Evolutionary conservation across 2,888 invertebrate species (phyloP).

Genomic region (Cryptocephalus primarius): DNA sequence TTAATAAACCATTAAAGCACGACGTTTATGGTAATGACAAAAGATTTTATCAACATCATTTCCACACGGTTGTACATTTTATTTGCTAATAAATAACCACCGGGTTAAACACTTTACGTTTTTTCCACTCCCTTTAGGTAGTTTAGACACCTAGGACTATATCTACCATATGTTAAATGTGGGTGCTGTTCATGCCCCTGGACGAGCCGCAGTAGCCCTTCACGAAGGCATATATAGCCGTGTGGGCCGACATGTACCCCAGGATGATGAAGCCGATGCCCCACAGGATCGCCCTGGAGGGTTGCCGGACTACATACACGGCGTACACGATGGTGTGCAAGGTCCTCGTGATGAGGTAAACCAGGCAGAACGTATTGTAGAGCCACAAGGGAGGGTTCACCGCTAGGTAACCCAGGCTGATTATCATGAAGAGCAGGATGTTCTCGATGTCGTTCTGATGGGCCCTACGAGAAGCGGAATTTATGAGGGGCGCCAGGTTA

Average conservation of each 20-base stretch:
- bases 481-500: neutral
- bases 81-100: too few species aligned
- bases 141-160: too few species aligned
- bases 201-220: neutral
- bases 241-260: slow-evolving; percentile 21
- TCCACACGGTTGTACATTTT: too few species aligned
- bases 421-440: slow-evolving; percentile 52
- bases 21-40: too few species aligned
- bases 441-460: slow-evolving; percentile 65
- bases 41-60: too few species aligned
- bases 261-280: slow-evolving; percentile 19
- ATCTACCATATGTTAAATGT: too few species aligned
- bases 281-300: slow-evolving; percentile 23
- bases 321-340: slow-evolving; percentile 57
- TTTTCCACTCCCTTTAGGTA: too few species aligned
- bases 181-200: too few species aligned
- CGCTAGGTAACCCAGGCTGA: slow-evolving; percentile 48
- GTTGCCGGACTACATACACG: slow-evolving; percentile 49
- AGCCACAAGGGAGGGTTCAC: slow-evolving; percentile 43
- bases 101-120: too few species aligned
- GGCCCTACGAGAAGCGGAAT: slow-evolving; percentile 38
- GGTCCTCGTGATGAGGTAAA: slow-evolving; percentile 45
- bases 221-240: slow-evolving; percentile 13
- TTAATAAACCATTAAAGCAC: too few species aligned
- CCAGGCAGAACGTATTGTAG: slow-evolving; percentile 44